Conservation (phyloP, 2,888 invertebrate genomes). For the Aradus depressus region DNA sequence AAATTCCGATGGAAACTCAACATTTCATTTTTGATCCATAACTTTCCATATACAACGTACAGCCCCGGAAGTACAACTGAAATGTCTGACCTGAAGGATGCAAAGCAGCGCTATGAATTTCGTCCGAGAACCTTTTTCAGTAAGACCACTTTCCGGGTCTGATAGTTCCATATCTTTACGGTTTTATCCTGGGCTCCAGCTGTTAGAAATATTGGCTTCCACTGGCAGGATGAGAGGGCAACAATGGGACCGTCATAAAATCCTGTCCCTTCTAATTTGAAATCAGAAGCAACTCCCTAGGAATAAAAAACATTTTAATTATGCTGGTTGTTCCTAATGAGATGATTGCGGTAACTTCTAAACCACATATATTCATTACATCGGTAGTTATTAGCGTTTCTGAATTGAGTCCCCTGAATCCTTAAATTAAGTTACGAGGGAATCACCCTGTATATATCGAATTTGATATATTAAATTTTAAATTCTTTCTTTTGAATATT, state of each 20-base stretch:
- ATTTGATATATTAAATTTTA: no score
- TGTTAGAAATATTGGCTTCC: conserved; percentile 85
- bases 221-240: conserved; percentile 69
- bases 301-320: neutral
- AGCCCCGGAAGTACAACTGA: no score
- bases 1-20: no score
- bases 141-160: conserved; percentile 66
- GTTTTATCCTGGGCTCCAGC: conserved; percentile 66
- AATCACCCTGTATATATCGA: no score
- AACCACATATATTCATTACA: no score
- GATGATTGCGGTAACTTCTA: conserved; percentile 29
- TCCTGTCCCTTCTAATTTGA: conserved; percentile 56
- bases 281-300: conserved; percentile 38
- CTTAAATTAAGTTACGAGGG: no score
- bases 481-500: no score
- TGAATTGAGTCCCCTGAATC: no score
- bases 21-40: no score
- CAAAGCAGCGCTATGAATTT: conserved; percentile 61
- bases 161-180: conserved; percentile 85
- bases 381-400: no score
- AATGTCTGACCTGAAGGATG: conserved; percentile 49
- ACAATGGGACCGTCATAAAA: conserved; percentile 73
- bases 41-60: no score
- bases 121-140: conserved; percentile 70
- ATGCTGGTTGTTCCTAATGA: neutral